Evolutionary conservation across 2,797 vertebrate species (phyloP), one percentile per base, ranked within the genome.

Genomic region (Acipenser transmontanus): DNA sequence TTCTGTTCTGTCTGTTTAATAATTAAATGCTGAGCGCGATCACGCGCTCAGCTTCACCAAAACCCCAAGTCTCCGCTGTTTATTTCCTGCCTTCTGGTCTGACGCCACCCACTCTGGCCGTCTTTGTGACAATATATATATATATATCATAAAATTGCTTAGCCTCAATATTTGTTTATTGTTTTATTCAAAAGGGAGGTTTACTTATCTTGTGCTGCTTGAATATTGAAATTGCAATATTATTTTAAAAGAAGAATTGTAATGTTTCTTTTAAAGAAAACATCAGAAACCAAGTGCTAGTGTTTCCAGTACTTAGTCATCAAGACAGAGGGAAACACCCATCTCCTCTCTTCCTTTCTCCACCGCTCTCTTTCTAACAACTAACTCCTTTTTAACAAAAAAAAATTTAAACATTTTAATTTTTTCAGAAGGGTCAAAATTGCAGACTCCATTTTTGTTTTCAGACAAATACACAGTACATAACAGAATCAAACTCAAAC

Each of bases 171-270:
- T 17, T 17, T 17, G 17, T 17, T 17, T 17, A 17, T 17, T 17
- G 17, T 34, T 34, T 34, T 1, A 34, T 3, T 34, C 4, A 0
- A 34, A 34, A 34, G 4, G 34, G 34, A 34, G 34, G 34, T 34
- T 34, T 34, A 34, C 34, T 34, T 34, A 34, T 34, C 34, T 34
- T 34, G 2, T 34, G 34, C 34, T 34, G 34, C 34, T 34, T 34
- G 34, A 34, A 34, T 34, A 34, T 34, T 34, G 34, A 34, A 34
- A 34, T 34, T 34, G 34, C 34, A 34, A 34, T 81, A 82, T 84
- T 79, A 83, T 79, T 34, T 8, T 13, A 11, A 6, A 1, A 12
- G 49, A 1, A 1, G 59, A 49, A 10, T 66, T 57, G 48, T 49
- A 7, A 3, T 47, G 59, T 66, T 66, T 66, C 49, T 56, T 20